Evolutionary conservation across 2,888 invertebrate species (phyloP), one percentile per base, ranked within the genome.

Genomic region (Troides oblongomaculatus): DNA sequence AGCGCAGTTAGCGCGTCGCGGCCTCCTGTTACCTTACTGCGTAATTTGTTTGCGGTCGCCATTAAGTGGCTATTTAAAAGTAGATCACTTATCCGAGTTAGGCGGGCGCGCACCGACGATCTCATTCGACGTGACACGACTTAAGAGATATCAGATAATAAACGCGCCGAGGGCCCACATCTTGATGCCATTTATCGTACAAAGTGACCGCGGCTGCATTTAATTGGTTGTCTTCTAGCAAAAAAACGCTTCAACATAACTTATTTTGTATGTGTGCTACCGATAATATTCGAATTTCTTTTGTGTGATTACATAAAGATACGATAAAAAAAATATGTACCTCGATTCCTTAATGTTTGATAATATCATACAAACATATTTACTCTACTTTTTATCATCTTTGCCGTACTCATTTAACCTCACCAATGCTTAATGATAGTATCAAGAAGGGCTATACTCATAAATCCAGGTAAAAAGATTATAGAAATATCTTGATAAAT

Each of bases 101-200:
- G 74, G 76, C 78, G 73, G 76, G 78, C 78, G 79, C 79, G 80
- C 81, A 76, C 79, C 79, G 78, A 81, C 82, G 84, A 84, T 86
- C 86, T 88, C 81, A 87, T 87, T 78, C 79, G 81, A 86, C 83
- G 82, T 86, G 90, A 89, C 89, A 86, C 86, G 84, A 82, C 86
- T 88, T 83, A 83, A 82, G 85, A 86, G 82, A 85, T 84, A 84
- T 85, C 85, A 83, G 87, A 88, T 87, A 82, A 82, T 84, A 84
- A 84, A 81, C 73, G 80, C 74, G 81, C 82, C 81, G 81, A 81
- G 77, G 78, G 83, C 84, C 80, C 79, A 82, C 80, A 87, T 86
- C 85, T 83, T 78, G 84, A 82, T 86, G 84, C 81, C 81, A 83
- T 86, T 86, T 83, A 84, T 76, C 77, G 77, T 79, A 80, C 78